These are phyloP conservation scores for Coracias cyanogaster DNA, from an alignment of 2,797 vertebrate genomes.

Conservation along the genomic window DNA sequence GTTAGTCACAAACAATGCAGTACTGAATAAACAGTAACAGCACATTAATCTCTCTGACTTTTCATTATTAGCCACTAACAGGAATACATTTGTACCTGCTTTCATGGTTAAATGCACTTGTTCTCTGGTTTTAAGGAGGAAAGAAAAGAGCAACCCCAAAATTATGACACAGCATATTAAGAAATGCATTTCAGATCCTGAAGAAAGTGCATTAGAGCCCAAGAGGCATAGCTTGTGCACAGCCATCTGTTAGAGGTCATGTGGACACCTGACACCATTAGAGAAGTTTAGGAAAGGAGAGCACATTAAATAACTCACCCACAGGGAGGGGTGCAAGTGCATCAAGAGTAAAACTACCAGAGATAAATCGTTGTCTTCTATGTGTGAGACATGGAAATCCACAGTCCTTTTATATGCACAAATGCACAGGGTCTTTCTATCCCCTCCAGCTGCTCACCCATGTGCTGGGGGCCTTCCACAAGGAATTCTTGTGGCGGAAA, in stretches of 20 bases:
- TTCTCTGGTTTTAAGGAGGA: neutral
- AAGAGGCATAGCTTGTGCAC: neutral
- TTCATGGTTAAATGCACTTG: constrained; percentile 56
- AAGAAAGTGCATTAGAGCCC: neutral
- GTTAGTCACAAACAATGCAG: constrained; percentile 71
- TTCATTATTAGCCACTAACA: constrained; percentile 70
- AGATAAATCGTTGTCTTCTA: neutral
- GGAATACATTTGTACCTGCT: constrained; percentile 74
- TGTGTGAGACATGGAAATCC: neutral
- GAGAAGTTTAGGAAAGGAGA: neutral
- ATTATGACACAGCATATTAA: neutral
- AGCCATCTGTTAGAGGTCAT: neutral
- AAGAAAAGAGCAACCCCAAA: neutral
- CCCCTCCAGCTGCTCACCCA: neutral
- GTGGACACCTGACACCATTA: neutral
- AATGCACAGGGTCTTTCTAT: neutral
- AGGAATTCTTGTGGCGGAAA: too few relatives aligned
- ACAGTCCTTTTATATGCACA: neutral
- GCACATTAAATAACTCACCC: neutral
- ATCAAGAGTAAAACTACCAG: neutral
- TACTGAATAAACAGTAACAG: constrained; percentile 75
- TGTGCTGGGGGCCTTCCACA: neutral
- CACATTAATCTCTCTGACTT: constrained; percentile 78
- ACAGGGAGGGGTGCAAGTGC: neutral
- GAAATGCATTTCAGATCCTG: neutral